Base-by-base conservation (phyloP, 2,113 vertebrate genomes). In the Casuarius casuarius region DNA sequence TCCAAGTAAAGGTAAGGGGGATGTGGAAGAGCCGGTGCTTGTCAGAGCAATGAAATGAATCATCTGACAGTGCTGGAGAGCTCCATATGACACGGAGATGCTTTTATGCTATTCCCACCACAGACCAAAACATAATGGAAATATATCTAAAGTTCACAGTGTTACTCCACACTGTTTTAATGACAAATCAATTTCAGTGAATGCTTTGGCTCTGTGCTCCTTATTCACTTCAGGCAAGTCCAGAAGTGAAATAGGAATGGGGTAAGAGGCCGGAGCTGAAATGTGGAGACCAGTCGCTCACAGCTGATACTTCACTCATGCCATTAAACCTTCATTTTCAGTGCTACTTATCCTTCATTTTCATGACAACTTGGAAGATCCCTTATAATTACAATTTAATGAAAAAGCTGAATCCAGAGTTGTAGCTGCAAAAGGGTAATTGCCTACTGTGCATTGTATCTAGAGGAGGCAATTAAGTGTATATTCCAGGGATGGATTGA, bases 381-480 rank as follows among this genome's bases (percentile, higher is more conserved):
- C 48, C 40, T 62, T 68, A 56, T 72, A 76, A 91, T 65, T 89
- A 26, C 51, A 77, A 38, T 42, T 49, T 67, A 90, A 94, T 74
- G 91, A 80, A 88, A 92, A 94, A 62, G 28, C 63, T 81, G 91
- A 94, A 94, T 71, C 51, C 67, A 84, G 92, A 77, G 59, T 77
- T 84, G 82, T 49, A 48, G 54, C 68, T 77, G 71, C 63, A 74
- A 76, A 91, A 88, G 65, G 68, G 65, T 54, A 88, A 90, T 90
- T 70, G 5, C 78, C 81, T 78, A 21, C 90, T 54, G 49, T 85
- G 84, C 90, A 46, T 49, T 90, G 72, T 93, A 40, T 90, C 70
- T 88, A 73, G 67, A 80, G 77, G 58, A 91, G 54, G 46, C 74
- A 83, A 91, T 93, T 91, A 96, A 87, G 52, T 80, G 52, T 62